Base-by-base conservation (phyloP, 2,113 vertebrate genomes). In the Silurus asotus region DNA sequence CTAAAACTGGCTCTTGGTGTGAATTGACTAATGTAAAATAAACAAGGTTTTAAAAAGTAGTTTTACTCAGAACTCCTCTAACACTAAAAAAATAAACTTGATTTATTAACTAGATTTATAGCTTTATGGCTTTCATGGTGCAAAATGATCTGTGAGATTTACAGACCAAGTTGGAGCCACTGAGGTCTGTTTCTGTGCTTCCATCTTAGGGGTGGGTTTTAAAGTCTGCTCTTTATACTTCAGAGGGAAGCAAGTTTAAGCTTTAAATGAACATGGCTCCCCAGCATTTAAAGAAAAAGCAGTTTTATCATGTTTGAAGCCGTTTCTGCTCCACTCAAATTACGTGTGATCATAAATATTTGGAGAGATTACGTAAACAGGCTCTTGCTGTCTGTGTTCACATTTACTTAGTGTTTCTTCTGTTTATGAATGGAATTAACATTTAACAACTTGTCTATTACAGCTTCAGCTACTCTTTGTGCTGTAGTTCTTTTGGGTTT, bases 71-170 rank as follows among this genome's bases (percentile, higher is more conserved):
- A 28, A 20, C 8, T 23, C 6, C 74, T 14, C 20, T 6, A 17
- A 37, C 37, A 37, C 37, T 37, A 37, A 37, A 37, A 37, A 37
- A 37, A 45, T 51, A 59, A 55, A 62, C 0, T 58, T 1, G 11
- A 5, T 64, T 80, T 80, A n/a, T 59, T 61, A 19, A 48, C 9
- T 8, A n/a, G 8, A 25, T n/a, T 83, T 74, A 48, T 15, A 83
- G 28, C 81, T 84, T 84, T 76, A 62, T 62, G 48, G 72, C 61
- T 76, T 84, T 84, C 59, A 45, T 48, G 77, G 17, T 80, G 56
- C 77, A 23, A 80, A 80, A 80, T 48, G 56, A 80, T 23, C 28
- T 59, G 28, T 59, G 28, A 48, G 28, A 23, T 80, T 61, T 61
- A 48, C 58, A 80, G 28, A 48, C 17, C 56, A 77, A 55, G 74